Base-by-base conservation (phyloP, 1,140 invertebrate species). In the Chelonus insularis region DNA sequence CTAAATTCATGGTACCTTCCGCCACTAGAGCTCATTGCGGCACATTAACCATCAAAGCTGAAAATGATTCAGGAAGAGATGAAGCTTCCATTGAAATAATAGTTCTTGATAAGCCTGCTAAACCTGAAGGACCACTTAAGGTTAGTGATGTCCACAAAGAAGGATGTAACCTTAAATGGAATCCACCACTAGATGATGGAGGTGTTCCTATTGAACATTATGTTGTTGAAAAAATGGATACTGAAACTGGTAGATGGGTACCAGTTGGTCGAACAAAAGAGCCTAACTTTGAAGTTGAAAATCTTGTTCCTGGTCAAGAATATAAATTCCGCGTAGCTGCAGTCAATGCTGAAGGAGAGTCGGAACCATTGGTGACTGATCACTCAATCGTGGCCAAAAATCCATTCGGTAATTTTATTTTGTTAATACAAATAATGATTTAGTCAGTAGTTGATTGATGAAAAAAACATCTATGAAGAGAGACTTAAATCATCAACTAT, bases 271-370 rank as follows among this genome's bases (percentile, higher is more conserved):
- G 88, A 3, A 78, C 86, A 4, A 91, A 91, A 69, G 93, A 95
- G 60, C 89, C 93, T 0, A 93, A 91, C 68, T 89, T 93, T 62
- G 91, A 91, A 67, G 84, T 95, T 2, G 88, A 89, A 64, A 95
- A 93, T 76, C 78, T 95, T 41, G 89, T 92, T 50, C 94, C 94
- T 23, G 95, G 86, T 39, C 93, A 98, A 69, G 94, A 97, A 77
- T 99, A 99, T 80, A 96, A 97, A 82, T 99, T 99, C 87, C 86
- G 96, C 43, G 95, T 99, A 0, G 87, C 89, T 11, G 97, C 97
- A 58, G 95, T 98, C 2, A 99, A 99, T 77, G 88, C 91, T 54
- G 94, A 98, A 81, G 97, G 97, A 16, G 91, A 93, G 75, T 97
- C 95, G 3, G 94, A 96, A 72, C 95, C 95, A 11, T 80, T 99